These are phyloP conservation scores for Dicaeum eximium DNA, from an alignment of 2,113 vertebrate species.

Conservation along the genomic window DNA sequence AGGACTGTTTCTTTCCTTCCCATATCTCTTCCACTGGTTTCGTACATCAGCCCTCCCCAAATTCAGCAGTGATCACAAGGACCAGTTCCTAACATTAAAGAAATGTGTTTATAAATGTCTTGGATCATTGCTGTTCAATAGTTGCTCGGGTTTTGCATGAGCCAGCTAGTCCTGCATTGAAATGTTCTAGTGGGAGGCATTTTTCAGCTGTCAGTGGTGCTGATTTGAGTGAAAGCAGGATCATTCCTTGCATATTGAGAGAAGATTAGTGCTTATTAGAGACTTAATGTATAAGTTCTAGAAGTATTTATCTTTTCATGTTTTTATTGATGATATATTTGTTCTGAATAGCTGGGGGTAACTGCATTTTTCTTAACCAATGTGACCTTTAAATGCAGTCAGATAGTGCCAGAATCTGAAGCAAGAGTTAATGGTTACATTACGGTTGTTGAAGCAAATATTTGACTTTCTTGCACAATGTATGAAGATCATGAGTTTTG, in stretches of 20 bases:
- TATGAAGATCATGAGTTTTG: conserved; percentile 20
- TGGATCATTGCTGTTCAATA: neutral
- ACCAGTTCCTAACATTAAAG: neutral
- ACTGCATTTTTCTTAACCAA: neutral
- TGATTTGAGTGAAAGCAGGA: neutral
- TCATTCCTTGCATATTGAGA: neutral
- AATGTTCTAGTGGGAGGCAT: neutral
- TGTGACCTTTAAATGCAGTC: conserved; percentile 45
- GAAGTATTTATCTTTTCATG: too few species aligned
- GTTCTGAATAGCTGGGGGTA: neutral
- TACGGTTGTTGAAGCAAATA: conserved; percentile 78
- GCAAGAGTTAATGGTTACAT: conserved; percentile 84
- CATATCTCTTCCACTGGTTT: neutral
- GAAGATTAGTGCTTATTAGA: neutral
- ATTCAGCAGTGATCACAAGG: neutral
- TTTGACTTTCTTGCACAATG: conserved; percentile 80
- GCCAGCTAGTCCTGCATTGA: neutral
- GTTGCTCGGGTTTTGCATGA: neutral
- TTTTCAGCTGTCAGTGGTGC: neutral
- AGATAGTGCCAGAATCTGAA: conserved; percentile 40
- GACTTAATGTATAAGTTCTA: neutral
- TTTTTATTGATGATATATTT: neutral
- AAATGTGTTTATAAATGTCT: neutral
- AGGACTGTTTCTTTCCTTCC: neutral
- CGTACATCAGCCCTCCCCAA: neutral